Percentiles rank a stretch among this genome's conserved stretches.
Conservation (phyloP, 2,113 vertebrate species). For the Semnornis frantzii region DNA sequence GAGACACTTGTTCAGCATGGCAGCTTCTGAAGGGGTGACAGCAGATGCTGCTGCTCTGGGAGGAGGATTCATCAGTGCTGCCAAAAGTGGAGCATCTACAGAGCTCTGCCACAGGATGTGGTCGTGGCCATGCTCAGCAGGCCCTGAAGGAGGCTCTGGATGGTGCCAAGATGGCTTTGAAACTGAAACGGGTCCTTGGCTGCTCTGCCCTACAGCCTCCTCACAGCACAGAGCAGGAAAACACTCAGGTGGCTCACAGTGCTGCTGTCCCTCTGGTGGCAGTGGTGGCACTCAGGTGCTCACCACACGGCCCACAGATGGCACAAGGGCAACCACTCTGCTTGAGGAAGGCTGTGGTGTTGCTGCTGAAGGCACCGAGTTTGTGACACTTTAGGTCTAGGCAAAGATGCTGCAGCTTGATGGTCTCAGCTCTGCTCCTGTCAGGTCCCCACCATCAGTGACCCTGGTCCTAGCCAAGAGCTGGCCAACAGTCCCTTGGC, state of each 20-base stretch:
- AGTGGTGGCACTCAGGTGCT: not conserved
- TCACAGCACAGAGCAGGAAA: not conserved
- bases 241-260: accelerated
- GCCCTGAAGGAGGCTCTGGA: not conserved
- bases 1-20: not conserved
- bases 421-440: not conserved
- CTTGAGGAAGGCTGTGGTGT: accelerated
- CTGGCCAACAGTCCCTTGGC: not conserved
- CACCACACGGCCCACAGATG: accelerated
- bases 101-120: conserved; percentile 53
- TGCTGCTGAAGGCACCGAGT: not conserved
- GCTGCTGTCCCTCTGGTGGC: not conserved
- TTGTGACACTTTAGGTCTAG: not conserved
- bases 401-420: not conserved
- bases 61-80: not conserved
- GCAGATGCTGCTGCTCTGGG: not conserved
- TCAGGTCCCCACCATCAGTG: accelerated
- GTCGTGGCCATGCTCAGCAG: not conserved
- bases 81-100: not conserved
- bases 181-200: not conserved
- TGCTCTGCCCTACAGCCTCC: not conserved
- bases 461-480: not conserved
- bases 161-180: not conserved
- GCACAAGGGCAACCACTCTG: not conserved
- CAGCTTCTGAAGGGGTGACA: not conserved